phyloP scores from a whole-genome alignment of 2,113 vertebrate species.

The Saguinus imperator region DNA sequence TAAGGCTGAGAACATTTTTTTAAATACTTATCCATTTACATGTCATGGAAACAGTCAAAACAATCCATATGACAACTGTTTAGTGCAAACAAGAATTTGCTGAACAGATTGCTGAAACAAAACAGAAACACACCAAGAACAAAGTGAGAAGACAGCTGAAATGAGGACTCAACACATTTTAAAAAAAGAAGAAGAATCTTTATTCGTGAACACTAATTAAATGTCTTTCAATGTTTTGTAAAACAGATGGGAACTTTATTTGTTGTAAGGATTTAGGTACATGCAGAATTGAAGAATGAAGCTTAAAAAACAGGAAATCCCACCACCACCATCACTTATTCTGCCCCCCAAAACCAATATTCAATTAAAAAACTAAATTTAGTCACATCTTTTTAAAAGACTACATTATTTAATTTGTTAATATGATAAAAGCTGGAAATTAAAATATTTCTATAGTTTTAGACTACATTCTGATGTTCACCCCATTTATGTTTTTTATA shows the following conservation, averaged over 20 bases:
- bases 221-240: neutral
- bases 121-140: slow-evolving; percentile 21
- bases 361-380: slow-evolving; percentile 18
- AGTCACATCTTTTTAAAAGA: neutral
- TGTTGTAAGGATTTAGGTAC: neutral
- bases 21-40: slow-evolving; percentile 50
- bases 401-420: neutral
- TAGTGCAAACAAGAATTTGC: slow-evolving; percentile 42
- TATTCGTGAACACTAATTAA: neutral
- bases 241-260: slow-evolving; percentile 17
- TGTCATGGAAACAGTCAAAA: slow-evolving; percentile 69
- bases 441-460: slow-evolving; percentile 5
- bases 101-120: slow-evolving; percentile 38
- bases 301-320: neutral
- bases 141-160: neutral
- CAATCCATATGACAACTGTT: slow-evolving; percentile 61
- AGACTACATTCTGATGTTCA: neutral
- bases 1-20: slow-evolving; percentile 52
- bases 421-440: slow-evolving; percentile 7
- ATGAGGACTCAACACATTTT: neutral
- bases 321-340: neutral
- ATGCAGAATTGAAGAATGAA: neutral
- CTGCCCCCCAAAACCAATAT: neutral
- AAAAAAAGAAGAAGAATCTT: neutral
- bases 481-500: slow-evolving; percentile 5